Base-by-base conservation (phyloP, 2,113 vertebrate species). In the Todiramphus chloris region DNA sequence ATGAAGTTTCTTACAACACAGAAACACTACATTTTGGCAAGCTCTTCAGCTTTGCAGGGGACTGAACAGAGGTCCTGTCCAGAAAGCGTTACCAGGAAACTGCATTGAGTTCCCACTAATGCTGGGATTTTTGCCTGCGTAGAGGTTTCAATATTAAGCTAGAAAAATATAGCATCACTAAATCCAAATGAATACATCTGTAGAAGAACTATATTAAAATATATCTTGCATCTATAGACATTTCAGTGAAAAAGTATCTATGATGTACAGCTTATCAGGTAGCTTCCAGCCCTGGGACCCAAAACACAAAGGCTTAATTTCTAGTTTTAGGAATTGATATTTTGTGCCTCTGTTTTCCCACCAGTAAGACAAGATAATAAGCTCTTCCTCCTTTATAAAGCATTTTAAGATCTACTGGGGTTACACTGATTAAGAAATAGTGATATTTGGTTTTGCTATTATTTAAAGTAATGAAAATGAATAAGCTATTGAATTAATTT, bases 401-500 rank as follows among this genome's bases (percentile, higher is more conserved):
- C 53, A 85, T 89, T 91, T 89, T 76, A 82, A 91, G 83, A 92
- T 84, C 95, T 94, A 70, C 62, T 87, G 90, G 67, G 83, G 66
- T 82, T 93, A 74, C 7, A 9, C 33, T 94, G 77, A 94, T 93
- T 79, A 94, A 84, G 83, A 94, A 94, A 92, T 76, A 89, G 73
- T 39, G 63, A 68, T 96, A 64, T 84, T 86, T 88, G 56, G 48
- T 3, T 4, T 92, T 90, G 58, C 21, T 81, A 16, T 85, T 91
- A 83, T 93, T 96, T 78, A 79, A 93, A 89, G 78, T 64, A 91
- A 93, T 87, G 60, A 81, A 93, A 93, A 96, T 68, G 33, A 76
- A 56, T 62, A 95, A 55, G 31, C 31, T 48, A 70, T 24, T 89
- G 74, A 91, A 93, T 96, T 93, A 84, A 89, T 69, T 60, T 72